These are phyloP conservation scores for Ferrisia virgata DNA, from an alignment of 2,888 invertebrate species.

Conservation along the genomic window DNA sequence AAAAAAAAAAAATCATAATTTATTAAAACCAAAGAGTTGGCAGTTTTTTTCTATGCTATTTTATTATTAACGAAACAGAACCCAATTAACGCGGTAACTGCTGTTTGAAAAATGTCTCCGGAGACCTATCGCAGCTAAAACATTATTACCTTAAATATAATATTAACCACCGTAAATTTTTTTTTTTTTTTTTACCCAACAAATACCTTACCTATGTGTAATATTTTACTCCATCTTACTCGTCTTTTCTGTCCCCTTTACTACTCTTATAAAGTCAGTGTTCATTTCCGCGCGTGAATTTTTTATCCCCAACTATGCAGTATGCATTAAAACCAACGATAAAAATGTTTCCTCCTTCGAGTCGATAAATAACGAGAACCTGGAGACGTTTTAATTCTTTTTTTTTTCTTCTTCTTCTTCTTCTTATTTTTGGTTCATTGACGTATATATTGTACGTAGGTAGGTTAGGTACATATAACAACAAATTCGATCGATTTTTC, in stretches of 20 bases:
- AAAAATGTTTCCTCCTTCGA: neutral
- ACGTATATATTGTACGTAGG: neutral
- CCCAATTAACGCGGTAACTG: conserved; percentile 26
- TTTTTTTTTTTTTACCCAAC: neutral
- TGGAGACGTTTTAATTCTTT: neutral
- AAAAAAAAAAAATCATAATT: neutral
- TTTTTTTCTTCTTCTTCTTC: too few relatives aligned
- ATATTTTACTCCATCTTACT: neutral
- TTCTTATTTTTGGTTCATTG: neutral
- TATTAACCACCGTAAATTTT: neutral
- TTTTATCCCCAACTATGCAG: neutral
- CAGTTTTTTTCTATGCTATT: conserved; percentile 18
- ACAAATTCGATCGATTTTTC: neutral
- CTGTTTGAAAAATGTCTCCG: conserved; percentile 26
- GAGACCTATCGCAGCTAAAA: conserved; percentile 26
- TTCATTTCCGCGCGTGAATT: neutral
- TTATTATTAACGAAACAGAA: conserved; percentile 22
- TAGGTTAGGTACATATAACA: neutral
- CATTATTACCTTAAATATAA: conserved; percentile 21
- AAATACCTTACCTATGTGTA: neutral
- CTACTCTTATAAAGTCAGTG: neutral
- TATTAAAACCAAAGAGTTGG: conserved; percentile 28
- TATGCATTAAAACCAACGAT: neutral
- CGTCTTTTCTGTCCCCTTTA: neutral
- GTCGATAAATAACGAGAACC: neutral